Percentiles rank a stretch among this genome's conserved stretches.
Evolutionary conservation across 1,140 invertebrate species (phyloP).

Genomic region (Branchinecta lindahli): DNA sequence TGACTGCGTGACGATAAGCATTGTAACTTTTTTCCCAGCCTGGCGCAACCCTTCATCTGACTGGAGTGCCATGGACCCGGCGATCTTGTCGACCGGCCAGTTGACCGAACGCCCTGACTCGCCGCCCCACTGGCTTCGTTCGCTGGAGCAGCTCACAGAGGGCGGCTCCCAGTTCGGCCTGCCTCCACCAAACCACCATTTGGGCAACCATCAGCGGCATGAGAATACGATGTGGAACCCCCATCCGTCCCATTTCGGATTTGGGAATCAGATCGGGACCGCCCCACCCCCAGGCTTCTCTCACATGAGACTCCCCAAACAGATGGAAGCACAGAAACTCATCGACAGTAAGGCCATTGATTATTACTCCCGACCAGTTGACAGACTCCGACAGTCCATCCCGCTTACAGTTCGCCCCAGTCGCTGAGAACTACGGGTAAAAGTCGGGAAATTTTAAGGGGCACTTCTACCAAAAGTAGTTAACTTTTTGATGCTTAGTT

Average conservation of each 20-base stretch:
- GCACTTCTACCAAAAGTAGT: too few species aligned
- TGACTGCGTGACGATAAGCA: too few species aligned
- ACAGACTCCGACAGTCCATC: too few species aligned
- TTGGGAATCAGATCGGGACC: conserved; percentile 4
- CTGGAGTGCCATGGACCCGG: conserved; percentile 71
- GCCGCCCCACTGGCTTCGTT: conserved; percentile 37
- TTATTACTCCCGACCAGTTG: background rate
- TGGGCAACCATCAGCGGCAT: background rate
- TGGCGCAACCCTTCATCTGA: conserved; percentile 34
- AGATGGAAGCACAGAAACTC: conserved; percentile 20
- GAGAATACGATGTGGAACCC: conserved; percentile 1
- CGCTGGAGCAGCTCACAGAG: conserved; percentile 36
- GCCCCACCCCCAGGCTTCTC: conserved; percentile 19
- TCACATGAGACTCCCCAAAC: conserved; percentile 19
- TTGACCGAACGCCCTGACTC: conserved; percentile 28
- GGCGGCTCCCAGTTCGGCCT: conserved; percentile 24
- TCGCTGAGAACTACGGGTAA: too few species aligned
- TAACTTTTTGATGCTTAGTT: too few species aligned
- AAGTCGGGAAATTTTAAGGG: too few species aligned
- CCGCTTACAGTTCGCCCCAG: too few species aligned
- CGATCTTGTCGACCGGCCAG: conserved; percentile 53
- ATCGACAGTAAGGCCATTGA: conserved; percentile 19
- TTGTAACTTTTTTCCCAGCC: conserved; percentile 6
- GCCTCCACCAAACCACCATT: conserved; percentile 14
- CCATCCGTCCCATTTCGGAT: conserved; percentile 11